Base-by-base conservation (phyloP, 2,888 invertebrate species). In the Nebria brevicollis region DNA sequence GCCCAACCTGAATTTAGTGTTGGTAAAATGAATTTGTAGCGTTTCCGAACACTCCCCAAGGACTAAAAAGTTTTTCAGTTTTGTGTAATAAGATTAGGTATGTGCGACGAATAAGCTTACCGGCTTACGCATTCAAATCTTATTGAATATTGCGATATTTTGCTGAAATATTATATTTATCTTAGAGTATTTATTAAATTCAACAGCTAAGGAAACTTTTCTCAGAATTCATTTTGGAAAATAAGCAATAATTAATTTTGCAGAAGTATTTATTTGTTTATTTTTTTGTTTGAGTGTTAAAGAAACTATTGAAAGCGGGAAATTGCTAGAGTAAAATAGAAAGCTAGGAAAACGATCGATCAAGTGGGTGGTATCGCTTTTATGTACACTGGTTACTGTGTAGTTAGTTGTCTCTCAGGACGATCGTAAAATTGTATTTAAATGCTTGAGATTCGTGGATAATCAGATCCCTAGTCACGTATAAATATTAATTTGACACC, bases 401-500 rank as follows among this genome's bases (percentile, higher is more conserved):
- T 15, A 66, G 54, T 54, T 54, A 54, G 54, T 54, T 54, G 54
- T 54, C 54, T 54, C 70, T 70, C 20, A 11, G 4, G 70, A 26
- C 70, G 70, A 70, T 70, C 70, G 70, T 70, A 70, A 70, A 70
- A 34, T 20, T 26, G 34, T 25, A 26, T 70, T n/a, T 25, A 13
- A 26, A 70, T 70, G 70, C 8, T 70, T 26, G 26, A 20, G 70
- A 70, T 26, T 70, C 26, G 70, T 6, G 66, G 15, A 70, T 70
- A 70, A 70, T 70, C 34, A 70, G 70, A 26, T 70, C 70, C 70
- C 70, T 26, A 26, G 70, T 26, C 13, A 26, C 5, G 70, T 20
- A 70, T 70, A 70, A 70, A 70, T 70, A 70, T 25, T 25, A 70
- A 70, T 70, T 7, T 70, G 70, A 70, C 25, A 6, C 70, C 25